A percentile compares a stretch with the other conserved stretches of the same genome.
phyloP scores from a whole-genome alignment of 2,797 vertebrate genomes.

The Phalloptychus januarius region DNA sequence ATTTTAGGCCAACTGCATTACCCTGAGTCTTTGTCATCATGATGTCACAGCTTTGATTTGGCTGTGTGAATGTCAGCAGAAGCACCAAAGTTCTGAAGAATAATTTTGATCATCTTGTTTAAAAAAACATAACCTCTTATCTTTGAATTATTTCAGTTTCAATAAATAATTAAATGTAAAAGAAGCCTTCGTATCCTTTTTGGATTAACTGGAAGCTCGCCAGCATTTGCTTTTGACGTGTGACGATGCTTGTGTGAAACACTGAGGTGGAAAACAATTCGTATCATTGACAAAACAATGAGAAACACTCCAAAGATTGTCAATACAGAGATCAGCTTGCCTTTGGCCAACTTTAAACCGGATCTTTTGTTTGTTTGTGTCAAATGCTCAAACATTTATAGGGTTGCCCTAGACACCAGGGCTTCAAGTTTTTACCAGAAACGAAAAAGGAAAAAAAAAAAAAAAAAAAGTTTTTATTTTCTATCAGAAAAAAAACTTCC shows the following conservation, averaged over 20 bases:
- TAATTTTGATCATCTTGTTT: background rate
- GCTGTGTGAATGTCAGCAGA: conserved; percentile 1
- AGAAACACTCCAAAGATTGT: conserved; percentile 61
- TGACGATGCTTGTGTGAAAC: background rate
- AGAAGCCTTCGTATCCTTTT: background rate
- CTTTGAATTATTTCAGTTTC: background rate
- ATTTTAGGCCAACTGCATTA: conserved; percentile 25
- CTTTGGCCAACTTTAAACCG: conserved; percentile 11
- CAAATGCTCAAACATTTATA: conserved; percentile 31
- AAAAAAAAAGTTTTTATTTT: conserved; percentile 69
- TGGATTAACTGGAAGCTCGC: background rate
- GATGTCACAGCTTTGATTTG: conserved; percentile 2
- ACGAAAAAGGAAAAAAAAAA: conserved; percentile 20
- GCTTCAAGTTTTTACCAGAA: conserved; percentile 75
- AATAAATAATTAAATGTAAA: background rate
- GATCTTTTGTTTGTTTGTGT: background rate
- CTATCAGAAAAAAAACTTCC: conserved; percentile 58
- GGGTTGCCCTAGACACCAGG: conserved; percentile 12
- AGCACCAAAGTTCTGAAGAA: background rate
- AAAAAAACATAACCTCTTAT: background rate
- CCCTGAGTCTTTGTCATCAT: conserved; percentile 57
- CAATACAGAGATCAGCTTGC: conserved; percentile 48
- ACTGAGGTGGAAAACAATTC: background rate
- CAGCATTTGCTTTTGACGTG: background rate
- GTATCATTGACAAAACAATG: conserved; percentile 22